These are phyloP conservation scores for Acanthoscelides obtectus DNA, from an alignment of 2,888 invertebrate species.

Conservation along the genomic window DNA sequence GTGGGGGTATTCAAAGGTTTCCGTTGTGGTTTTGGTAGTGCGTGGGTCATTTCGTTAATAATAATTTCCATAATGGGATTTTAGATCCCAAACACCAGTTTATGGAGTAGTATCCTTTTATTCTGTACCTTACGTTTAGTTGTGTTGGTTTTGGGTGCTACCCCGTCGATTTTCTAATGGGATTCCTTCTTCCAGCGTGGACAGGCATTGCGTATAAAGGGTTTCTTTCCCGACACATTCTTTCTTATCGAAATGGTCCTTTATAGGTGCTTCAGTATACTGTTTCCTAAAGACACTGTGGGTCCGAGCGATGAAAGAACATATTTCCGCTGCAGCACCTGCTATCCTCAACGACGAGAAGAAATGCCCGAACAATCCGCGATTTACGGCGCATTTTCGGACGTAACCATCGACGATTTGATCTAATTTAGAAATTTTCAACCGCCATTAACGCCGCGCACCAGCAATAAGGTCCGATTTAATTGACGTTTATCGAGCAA, in stretches of 20 bases:
- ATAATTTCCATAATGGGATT: too few relatives aligned
- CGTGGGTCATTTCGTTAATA: too few relatives aligned
- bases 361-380: background rate
- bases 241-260: background rate
- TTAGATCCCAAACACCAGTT: too few relatives aligned
- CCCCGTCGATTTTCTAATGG: too few relatives aligned
- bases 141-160: too few relatives aligned
- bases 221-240: background rate
- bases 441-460: background rate
- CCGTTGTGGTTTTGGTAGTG: too few relatives aligned
- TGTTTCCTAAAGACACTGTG: background rate
- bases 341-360: background rate
- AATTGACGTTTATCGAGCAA: background rate
- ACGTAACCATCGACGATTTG: background rate
- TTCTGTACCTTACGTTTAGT: too few relatives aligned
- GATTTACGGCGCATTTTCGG: background rate
- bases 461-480: background rate
- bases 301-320: background rate
- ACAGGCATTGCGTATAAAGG: too few relatives aligned
- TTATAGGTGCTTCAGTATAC: background rate
- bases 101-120: too few relatives aligned
- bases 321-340: background rate
- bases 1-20: too few relatives aligned
- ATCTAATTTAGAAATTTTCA: background rate
- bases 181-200: too few relatives aligned